Evolutionary conservation across 2,797 vertebrate genomes (phyloP), one percentile per base, ranked within the genome.

Genomic region (Eulemur coronatus): DNA sequence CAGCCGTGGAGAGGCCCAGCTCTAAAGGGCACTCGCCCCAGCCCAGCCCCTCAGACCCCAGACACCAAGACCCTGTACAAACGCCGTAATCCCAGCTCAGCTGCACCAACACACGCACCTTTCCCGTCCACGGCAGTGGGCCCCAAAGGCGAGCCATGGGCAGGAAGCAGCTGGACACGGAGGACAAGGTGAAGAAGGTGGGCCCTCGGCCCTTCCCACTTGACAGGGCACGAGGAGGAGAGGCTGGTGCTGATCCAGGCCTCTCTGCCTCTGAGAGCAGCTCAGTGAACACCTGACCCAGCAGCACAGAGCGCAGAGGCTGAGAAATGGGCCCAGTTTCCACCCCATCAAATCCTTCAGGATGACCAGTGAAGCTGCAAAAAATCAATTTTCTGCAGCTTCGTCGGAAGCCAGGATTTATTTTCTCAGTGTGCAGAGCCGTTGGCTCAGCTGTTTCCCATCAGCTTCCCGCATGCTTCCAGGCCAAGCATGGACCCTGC

Each of bases 351-450:
- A 96, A 97, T 97, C 97, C 95, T 97, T 55, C 70, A 85, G 65
- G 94, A 96, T 97, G 97, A 92, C 96, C 82, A 84, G 4, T 8
- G 90, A 98, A 97, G 95, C 93, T 81, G 82, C 0, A 0, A 97
- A 97, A 98, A 98, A 96, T 97, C 97, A 94, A 97, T 97, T 97
- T 98, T 96, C 97, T 96, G 92, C 95, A 89, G 95, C 97, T 97
- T 97, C 97, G 92, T 98, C 50, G 17, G 96, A 98, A 98, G 97
- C 92, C 86, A 48, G 63, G 82, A 95, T 97, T 98, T 97, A 94
- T 97, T 93, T 97, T 97, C 93, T 84, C 92, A 97, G 96, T 87
- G 55, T 7, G 38, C 41, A 59, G 94, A 90, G 85, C 59, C 94
- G 94, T 79, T 96, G 93, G 95, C 97, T 98, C 96, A 97, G 97